Evolutionary conservation across 2,113 vertebrate genomes (phyloP).

Genomic region (Chinchilla lanigera): DNA sequence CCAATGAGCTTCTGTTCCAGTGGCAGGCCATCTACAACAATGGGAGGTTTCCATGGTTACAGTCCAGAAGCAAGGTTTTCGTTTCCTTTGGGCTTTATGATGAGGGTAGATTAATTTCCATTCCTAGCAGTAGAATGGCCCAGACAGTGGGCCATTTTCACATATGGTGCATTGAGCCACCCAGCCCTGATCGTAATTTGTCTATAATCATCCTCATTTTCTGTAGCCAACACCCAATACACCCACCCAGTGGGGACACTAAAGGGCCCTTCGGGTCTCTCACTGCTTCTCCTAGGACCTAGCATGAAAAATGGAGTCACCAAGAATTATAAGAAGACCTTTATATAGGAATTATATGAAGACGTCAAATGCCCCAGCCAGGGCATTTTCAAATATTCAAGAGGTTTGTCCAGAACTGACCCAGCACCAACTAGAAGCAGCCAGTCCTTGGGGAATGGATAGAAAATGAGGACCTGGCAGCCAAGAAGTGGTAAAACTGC

Average conservation of each 20-base stretch:
- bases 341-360: not conserved
- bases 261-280: not conserved
- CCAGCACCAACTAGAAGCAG: not conserved
- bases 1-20: not conserved
- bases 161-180: not conserved
- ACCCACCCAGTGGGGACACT: not conserved
- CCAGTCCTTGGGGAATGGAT: not conserved
- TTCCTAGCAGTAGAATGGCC: not conserved
- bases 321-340: not conserved
- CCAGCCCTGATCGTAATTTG: not conserved
- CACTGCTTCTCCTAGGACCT: not conserved
- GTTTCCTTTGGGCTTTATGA: not conserved
- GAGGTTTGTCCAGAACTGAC: not conserved
- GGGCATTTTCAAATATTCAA: not conserved
- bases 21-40: not conserved
- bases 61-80: not conserved
- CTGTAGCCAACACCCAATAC: not conserved
- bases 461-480: not conserved
- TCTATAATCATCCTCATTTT: not conserved
- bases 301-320: not conserved
- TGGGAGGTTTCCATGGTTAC: conserved; percentile 40
- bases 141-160: not conserved
- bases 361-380: not conserved
- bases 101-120: not conserved
- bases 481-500: not conserved